These are phyloP conservation scores for Drosophila santomea DNA, from an alignment of 1,140 invertebrate genomes.

Conservation along the genomic window DNA sequence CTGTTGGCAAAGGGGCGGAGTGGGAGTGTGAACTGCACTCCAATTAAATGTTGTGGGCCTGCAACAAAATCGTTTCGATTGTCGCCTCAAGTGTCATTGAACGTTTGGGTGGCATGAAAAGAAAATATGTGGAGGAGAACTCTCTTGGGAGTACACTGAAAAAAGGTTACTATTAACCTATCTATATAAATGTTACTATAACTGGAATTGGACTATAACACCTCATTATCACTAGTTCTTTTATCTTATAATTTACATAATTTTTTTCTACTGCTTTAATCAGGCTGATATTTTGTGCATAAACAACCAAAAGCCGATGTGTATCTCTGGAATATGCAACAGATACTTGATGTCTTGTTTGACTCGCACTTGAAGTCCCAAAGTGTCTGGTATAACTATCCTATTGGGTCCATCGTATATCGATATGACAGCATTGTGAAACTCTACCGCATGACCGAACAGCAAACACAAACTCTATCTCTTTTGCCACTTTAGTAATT, in stretches of 20 bases:
- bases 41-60: conserved; percentile 52
- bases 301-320: no score
- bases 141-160: conserved; percentile 1
- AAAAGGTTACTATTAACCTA: not conserved
- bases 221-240: no score
- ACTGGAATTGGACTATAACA: not conserved
- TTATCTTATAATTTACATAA: no score
- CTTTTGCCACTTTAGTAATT: conserved; percentile 47
- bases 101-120: conserved; percentile 42
- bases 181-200: not conserved
- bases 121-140: not conserved
- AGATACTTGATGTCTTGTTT: conserved; percentile 8
- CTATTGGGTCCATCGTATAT: conserved; percentile 20
- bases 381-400: conserved; percentile 2
- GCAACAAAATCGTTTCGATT: conserved; percentile 74
- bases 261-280: not conserved
- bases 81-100: conserved; percentile 68
- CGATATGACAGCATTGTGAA: conserved; percentile 30
- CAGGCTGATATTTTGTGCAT: not conserved
- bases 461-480: conserved; percentile 5
- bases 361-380: conserved; percentile 10
- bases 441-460: conserved; percentile 16
- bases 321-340: not conserved
- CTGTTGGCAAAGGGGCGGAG: not conserved
- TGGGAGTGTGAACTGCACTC: conserved; percentile 43